Evolutionary conservation across 2,113 vertebrate genomes (phyloP).

Genomic region (Dasypus novemcinctus): DNA sequence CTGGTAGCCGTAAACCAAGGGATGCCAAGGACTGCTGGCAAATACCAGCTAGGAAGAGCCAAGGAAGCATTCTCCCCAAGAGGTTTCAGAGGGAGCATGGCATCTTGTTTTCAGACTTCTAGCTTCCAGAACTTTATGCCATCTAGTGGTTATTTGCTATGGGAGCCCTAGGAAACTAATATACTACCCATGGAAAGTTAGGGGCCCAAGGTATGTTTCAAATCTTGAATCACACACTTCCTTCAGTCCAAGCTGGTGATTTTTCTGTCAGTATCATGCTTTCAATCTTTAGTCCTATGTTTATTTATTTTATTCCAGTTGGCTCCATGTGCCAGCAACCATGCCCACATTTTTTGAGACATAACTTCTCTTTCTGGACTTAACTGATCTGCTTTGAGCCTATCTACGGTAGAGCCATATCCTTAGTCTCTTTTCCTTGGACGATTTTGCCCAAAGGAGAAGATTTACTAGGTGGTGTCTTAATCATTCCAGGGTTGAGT

Average conservation of each 20-base stretch:
- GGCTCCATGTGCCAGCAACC: neutral
- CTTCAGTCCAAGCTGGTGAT: neutral
- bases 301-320: neutral
- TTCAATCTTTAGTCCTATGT: neutral
- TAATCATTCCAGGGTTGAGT: neutral
- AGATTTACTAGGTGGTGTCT: neutral
- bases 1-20: no score
- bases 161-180: no score
- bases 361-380: neutral
- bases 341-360: neutral
- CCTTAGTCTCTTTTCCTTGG: neutral
- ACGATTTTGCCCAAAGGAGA: neutral
- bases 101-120: no score
- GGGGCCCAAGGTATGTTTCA: neutral
- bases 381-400: neutral
- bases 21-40: no score
- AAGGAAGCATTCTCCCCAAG: no score
- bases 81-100: no score
- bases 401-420: neutral
- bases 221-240: neutral
- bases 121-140: no score
- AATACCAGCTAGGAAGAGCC: no score
- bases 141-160: no score
- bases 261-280: neutral
- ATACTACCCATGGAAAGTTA: neutral